Evolutionary conservation across 2,888 invertebrate species (phyloP), one percentile per base, ranked within the genome.

Genomic region (Heliconius erato): DNA sequence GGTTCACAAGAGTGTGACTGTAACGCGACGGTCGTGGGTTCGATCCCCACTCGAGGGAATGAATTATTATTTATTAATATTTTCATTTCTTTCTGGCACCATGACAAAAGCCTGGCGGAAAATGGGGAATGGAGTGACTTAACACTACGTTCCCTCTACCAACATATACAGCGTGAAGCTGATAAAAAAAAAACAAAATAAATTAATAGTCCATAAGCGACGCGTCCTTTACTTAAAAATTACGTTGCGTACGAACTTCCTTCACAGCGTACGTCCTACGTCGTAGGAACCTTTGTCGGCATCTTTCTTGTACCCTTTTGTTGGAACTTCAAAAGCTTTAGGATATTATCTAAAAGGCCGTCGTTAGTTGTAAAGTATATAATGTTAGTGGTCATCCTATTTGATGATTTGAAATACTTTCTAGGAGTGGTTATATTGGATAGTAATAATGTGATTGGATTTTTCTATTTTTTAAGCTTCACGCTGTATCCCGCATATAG

Each of bases 381-480:
- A 59, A 28, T 28, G 28, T 28, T 26, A 74, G 35, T 80, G 72
- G 81, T 83, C 79, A 79, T 81, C 76, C 68, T 69, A 69, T 72
- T 79, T 84, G 81, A 84, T 81, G 83, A 79, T 54, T 77, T 74
- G 77, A 69, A 81, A 81, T 77, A 71, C 80, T 74, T 78, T 79
- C 28, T 84, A 26, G 26, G 9, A 82, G 49, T 67, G 68, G 68
- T 49, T 71, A 7, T 71, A 40, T 40, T 40, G 40, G 40, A 40
- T 40, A 11, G 32, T 74, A 65, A 76, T 71, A 49, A 28, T 67
- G 7, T 67, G 14, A 16, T 40, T 40, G 40, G 11, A 40, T 11
- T 40, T 40, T 40, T 11, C 40, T 40, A 11, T 40, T 11, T 40
- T 40, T 35, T 1, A 35, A n/a, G 9, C 9, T 35, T 9, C 9